phyloP scores from a whole-genome alignment of 37 sponge, comb jelly and placozoan genomes.

The Corticium candelabrum region DNA sequence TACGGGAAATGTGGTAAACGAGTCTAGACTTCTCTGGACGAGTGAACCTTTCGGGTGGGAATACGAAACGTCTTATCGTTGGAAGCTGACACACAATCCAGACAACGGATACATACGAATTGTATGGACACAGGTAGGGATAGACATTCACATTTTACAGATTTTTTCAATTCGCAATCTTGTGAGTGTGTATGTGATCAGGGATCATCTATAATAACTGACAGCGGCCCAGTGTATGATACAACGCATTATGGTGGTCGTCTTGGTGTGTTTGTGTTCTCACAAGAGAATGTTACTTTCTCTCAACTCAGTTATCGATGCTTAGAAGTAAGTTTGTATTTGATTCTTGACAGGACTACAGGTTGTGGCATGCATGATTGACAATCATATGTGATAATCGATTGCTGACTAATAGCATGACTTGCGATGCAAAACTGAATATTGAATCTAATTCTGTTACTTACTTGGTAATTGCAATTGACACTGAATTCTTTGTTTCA shows the following conservation, averaged over 20 bases:
- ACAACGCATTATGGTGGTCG: slow-evolving; percentile 2
- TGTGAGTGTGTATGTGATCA: too few species aligned
- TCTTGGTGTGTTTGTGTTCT: slow-evolving; percentile 2
- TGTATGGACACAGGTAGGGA: too few species aligned
- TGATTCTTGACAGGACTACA: too few species aligned
- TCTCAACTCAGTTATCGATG: background rate
- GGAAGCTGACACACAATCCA: slow-evolving; percentile 3
- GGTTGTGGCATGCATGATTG: too few species aligned
- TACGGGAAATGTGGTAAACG: background rate
- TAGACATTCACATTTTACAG: too few species aligned
- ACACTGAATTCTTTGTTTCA: too few species aligned
- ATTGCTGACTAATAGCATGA: too few species aligned
- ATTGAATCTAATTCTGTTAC: too few species aligned
- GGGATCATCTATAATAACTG: background rate
- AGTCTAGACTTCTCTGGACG: background rate
- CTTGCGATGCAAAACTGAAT: too few species aligned
- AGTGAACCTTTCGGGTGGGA: background rate
- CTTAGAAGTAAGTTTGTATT: background rate
- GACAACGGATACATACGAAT: slow-evolving; percentile 8
- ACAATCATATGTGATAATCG: too few species aligned
- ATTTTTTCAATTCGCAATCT: too few species aligned
- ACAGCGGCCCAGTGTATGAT: background rate
- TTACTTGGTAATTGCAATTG: background rate
- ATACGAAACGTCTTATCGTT: slow-evolving; percentile 2
- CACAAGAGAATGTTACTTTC: slow-evolving; percentile 7